Conservation (phyloP, 1,140 invertebrate species). For the Sinonovacula constricta region DNA sequence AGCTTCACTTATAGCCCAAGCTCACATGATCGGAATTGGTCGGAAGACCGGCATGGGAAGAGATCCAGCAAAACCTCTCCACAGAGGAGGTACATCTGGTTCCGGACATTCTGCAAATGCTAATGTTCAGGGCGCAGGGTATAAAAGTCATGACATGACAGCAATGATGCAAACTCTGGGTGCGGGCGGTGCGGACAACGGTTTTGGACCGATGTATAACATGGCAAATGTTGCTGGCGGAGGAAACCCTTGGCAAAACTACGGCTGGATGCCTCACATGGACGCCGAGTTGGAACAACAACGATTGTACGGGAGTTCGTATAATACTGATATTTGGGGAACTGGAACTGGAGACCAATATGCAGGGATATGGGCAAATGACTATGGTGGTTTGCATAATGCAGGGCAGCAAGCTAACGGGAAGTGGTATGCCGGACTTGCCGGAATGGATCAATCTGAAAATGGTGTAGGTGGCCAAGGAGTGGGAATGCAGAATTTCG, state of each 20-base stretch:
- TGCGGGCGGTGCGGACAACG: not conserved
- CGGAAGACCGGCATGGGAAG: not conserved
- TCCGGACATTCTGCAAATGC: not conserved
- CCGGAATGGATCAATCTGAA: not conserved
- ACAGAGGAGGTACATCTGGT: not conserved
- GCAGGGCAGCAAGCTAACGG: not conserved
- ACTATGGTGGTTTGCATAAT: not conserved
- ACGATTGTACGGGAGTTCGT: not conserved
- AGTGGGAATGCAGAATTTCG: not conserved
- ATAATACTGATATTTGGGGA: not conserved
- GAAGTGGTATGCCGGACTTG: not conserved
- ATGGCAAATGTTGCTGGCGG: not conserved
- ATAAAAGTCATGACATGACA: not conserved
- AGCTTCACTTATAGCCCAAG: slow-evolving; percentile 1
- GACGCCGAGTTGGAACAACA: too few species aligned
- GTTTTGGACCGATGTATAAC: not conserved
- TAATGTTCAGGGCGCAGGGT: not conserved
- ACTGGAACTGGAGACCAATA: not conserved
- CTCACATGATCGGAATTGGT: not conserved
- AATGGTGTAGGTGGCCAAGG: not conserved
- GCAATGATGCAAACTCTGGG: not conserved
- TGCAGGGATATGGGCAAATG: not conserved
- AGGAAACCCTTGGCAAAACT: too few species aligned
- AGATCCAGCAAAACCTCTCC: not conserved
- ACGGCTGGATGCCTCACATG: too few species aligned